A percentile compares a stretch with the other conserved stretches of the same genome.
These are phyloP conservation scores for Poecilus cupreus DNA, from an alignment of 2,888 invertebrate genomes.

Conservation along the genomic window DNA sequence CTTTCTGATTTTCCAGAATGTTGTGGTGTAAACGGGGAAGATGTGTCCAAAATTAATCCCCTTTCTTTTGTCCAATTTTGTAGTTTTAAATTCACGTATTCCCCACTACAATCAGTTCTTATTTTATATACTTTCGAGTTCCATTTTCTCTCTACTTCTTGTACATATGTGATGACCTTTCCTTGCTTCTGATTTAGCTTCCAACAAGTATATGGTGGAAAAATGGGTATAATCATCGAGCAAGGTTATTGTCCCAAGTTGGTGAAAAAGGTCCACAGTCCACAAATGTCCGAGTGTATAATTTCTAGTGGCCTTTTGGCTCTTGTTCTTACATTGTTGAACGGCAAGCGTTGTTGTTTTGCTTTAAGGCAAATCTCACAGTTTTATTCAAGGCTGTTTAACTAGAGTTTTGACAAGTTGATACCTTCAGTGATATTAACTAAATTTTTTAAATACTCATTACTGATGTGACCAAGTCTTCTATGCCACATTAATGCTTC, in stretches of 20 bases:
- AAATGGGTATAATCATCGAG: constrained; percentile 68
- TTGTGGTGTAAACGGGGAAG: not conserved
- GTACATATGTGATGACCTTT: constrained; percentile 20
- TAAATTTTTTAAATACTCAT: constrained; percentile 54
- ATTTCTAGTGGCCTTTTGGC: constrained; percentile 67
- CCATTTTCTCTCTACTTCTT: constrained; percentile 30
- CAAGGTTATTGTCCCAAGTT: constrained; percentile 63
- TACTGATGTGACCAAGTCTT: constrained; percentile 58
- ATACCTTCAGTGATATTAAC: constrained; percentile 28
- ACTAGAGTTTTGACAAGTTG: not conserved
- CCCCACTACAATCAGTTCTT: constrained; percentile 26
- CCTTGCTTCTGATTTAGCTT: constrained; percentile 18
- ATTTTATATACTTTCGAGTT: constrained; percentile 40
- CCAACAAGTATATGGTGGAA: constrained; percentile 65
- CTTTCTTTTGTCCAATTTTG: not conserved
- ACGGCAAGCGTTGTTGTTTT: constrained; percentile 66
- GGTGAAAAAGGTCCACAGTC: constrained; percentile 67
- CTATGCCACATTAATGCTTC: constrained; percentile 49
- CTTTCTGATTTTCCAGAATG: not conserved
- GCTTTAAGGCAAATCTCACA: constrained; percentile 68
- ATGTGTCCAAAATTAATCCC: not conserved
- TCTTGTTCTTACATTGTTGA: constrained; percentile 64
- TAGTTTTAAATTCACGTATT: constrained; percentile 33
- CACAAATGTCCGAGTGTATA: constrained; percentile 67
- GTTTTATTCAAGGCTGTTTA: constrained; percentile 60